Evolutionary conservation across 2,797 vertebrate species (phyloP).

Genomic region (Sebastiscus tertius): DNA sequence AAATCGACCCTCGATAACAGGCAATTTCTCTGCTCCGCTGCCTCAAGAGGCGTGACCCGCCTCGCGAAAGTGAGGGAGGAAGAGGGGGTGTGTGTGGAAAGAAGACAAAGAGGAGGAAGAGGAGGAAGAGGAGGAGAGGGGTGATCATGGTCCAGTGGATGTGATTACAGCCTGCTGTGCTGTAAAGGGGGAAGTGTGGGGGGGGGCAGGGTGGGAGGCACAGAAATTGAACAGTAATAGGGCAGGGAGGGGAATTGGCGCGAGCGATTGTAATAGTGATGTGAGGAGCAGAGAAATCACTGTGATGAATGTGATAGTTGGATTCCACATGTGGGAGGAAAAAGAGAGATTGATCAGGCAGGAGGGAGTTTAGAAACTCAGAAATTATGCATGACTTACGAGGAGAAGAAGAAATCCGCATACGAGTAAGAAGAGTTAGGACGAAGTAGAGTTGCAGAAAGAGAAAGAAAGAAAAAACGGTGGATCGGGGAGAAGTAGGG

Average conservation of each 20-base stretch:
- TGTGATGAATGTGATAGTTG: slow-evolving; percentile 40
- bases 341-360: neutral
- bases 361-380: slow-evolving; percentile 8
- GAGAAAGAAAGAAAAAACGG: neutral
- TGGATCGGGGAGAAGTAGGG: slow-evolving; percentile 15
- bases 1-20: slow-evolving; percentile 95
- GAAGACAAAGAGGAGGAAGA: slow-evolving; percentile 46
- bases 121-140: slow-evolving; percentile 52
- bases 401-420: slow-evolving; percentile 16
- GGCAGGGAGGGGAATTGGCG: slow-evolving; percentile 22
- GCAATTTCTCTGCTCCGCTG: slow-evolving; percentile 93
- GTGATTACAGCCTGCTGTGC: slow-evolving; percentile 72
- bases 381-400: slow-evolving; percentile 13
- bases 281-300: slow-evolving; percentile 47
- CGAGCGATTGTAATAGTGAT: slow-evolving; percentile 54
- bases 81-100: neutral
- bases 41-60: slow-evolving; percentile 79
- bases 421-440: neutral
- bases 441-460: slow-evolving; percentile 1
- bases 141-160: slow-evolving; percentile 69
- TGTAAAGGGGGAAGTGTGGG: slow-evolving; percentile 16
- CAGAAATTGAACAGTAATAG: slow-evolving; percentile 50
- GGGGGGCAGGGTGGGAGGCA: neutral
- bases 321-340: slow-evolving; percentile 12
- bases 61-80: slow-evolving; percentile 41